Conservation (phyloP, 1,140 invertebrate genomes). For the Meteorus sp. region DNA sequence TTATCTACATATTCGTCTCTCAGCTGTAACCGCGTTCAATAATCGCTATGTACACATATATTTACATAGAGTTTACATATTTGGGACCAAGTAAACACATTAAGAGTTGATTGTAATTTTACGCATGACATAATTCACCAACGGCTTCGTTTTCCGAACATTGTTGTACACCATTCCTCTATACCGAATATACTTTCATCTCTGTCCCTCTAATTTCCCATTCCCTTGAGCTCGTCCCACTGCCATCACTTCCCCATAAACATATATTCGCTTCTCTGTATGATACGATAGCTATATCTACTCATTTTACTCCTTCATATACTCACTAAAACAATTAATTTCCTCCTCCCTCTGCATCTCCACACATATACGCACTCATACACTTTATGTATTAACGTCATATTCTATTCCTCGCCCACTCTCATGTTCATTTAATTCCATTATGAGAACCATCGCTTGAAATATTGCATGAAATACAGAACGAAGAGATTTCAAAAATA, state of each 20-base stretch:
- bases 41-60: constrained; percentile 3
- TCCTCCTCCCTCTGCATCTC: not conserved
- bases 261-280: not conserved
- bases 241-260: not conserved
- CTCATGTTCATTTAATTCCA: constrained; percentile 15
- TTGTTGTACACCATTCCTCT: too few species aligned
- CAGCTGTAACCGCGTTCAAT: not conserved
- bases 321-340: constrained; percentile 19
- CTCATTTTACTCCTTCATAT: not conserved
- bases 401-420: not conserved
- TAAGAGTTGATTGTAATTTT: constrained; percentile 49
- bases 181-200: constrained; percentile 7
- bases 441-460: not conserved
- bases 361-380: not conserved
- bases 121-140: constrained; percentile 43
- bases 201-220: too few species aligned
- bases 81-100: constrained; percentile 37
- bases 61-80: too few species aligned
- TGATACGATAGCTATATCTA: not conserved
- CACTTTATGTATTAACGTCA: constrained; percentile 6
- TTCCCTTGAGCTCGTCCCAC: constrained; percentile 20
- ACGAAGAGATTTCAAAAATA: not conserved
- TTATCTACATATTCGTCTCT: not conserved
- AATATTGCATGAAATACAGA: not conserved
- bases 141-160: not conserved